Evolutionary conservation across 2,888 invertebrate species (phyloP), one percentile per base, ranked within the genome.

Genomic region (Acrocyrtus sp.): DNA sequence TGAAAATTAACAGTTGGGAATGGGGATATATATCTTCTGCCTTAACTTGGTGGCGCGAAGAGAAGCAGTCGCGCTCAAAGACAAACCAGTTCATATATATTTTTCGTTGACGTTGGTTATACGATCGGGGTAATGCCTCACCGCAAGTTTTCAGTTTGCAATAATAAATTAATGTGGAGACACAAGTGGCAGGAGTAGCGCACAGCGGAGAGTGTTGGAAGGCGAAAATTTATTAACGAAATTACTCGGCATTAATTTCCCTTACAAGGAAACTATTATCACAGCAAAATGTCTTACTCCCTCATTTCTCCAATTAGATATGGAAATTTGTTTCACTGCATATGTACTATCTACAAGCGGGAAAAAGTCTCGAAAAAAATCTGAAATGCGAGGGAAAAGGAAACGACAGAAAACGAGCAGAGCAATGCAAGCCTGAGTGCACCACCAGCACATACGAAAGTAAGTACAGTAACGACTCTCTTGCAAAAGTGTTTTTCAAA

Each of bases 191-290:
- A 34, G 34, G n/a, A n/a, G n/a, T n/a, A n/a, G n/a, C n/a, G n/a
- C n/a, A n/a, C n/a, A n/a, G n/a, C n/a, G n/a, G n/a, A n/a, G n/a
- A n/a, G n/a, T n/a, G n/a, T n/a, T 12, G 34, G 12, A 34, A 34
- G 34, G 12, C 34, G 34, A 34, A 72, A 77, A 74, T 77, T 77
- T 74, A 72, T 72, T 77, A 77, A 77, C 65, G 69, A 77, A 77
- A 77, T 77, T 77, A 72, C 69, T 75, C 68, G 27, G 74, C 74
- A 74, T 77, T 77, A 77, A 77, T 74, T 77, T 77, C 65, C 72
- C 65, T 74, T 67, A 50, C 54, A 70, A 53, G 67, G 73, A 75
- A 74, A 72, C 75, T 61, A 74, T 70, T 70, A 70, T 72, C 74
- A 74, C 47, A 67, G 67, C 41, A 67, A 74, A 69, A 66, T 74